Evolutionary conservation across 2,888 invertebrate species (phyloP).

Genomic region (Crioceris asparagi): DNA sequence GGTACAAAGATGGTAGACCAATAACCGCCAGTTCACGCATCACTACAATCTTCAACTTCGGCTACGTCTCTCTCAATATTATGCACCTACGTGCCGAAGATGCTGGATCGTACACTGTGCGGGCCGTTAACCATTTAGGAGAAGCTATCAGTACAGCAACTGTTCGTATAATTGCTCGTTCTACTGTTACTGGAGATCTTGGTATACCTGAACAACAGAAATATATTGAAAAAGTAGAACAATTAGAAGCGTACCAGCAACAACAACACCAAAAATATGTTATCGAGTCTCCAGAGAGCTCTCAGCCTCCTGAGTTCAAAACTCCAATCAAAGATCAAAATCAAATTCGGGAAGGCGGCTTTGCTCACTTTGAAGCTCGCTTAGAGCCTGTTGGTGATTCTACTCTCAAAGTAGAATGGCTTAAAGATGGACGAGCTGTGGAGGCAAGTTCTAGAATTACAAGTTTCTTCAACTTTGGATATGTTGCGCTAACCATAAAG

Average conservation of each 20-base stretch:
- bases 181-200: constrained; percentile 75
- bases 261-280: constrained; percentile 70
- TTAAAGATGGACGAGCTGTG: constrained; percentile 80
- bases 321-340: constrained; percentile 80
- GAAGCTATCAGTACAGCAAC: constrained; percentile 80
- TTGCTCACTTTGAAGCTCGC: constrained; percentile 91
- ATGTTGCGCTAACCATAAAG: constrained; percentile 88
- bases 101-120: constrained; percentile 87
- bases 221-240: constrained; percentile 77
- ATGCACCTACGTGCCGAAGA: constrained; percentile 98
- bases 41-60: constrained; percentile 97
- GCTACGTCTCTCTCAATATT: constrained; percentile 96
- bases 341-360: constrained; percentile 82
- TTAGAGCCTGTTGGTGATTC: constrained; percentile 89
- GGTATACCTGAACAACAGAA: constrained; percentile 77
- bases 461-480: constrained; percentile 89
- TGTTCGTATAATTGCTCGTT: constrained; percentile 62
- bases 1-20: constrained; percentile 82
- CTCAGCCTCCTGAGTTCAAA: constrained; percentile 75
- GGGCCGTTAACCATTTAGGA: constrained; percentile 82
- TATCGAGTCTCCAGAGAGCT: constrained; percentile 70
- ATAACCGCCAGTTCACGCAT: constrained; percentile 96
- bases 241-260: constrained; percentile 80
- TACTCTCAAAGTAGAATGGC: constrained; percentile 83
- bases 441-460: constrained; percentile 90